phyloP scores from a whole-genome alignment of 2,888 invertebrate genomes.

The Dyspetes luteomarginatus region DNA sequence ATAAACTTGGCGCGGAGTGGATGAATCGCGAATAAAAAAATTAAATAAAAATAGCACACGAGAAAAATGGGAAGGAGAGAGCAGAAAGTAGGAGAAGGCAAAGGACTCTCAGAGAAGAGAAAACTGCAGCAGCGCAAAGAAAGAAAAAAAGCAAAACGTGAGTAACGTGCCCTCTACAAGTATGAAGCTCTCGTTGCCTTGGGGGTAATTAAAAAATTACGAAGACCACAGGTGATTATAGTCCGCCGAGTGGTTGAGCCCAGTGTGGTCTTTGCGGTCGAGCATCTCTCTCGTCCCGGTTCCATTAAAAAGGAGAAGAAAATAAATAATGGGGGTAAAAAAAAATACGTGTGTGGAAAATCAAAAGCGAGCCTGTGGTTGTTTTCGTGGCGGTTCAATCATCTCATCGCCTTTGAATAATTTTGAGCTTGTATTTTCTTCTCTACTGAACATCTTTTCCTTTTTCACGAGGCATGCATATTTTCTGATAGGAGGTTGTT shows the following conservation, averaged over 20 bases:
- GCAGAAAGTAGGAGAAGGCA: constrained; percentile 10
- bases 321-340: constrained; percentile 36
- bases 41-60: constrained; percentile 23
- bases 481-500: no score
- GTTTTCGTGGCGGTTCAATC: no score
- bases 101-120: constrained; percentile 20
- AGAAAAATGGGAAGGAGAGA: constrained; percentile 26
- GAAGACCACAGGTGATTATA: constrained; percentile 67
- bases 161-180: constrained; percentile 16
- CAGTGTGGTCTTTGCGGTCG: constrained; percentile 43
- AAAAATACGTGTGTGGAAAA: background rate
- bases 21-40: constrained; percentile 45
- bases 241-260: constrained; percentile 52
- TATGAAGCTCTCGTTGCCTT: constrained; percentile 41
- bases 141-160: constrained; percentile 29
- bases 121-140: constrained; percentile 33
- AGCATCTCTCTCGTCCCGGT: constrained; percentile 17
- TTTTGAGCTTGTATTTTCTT: no score
- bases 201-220: constrained; percentile 72
- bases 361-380: no score
- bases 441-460: no score
- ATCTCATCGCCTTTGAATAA: no score
- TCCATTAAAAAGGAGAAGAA: constrained; percentile 39
- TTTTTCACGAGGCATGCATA: no score
- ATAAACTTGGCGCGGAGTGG: constrained; percentile 54